Evolutionary conservation across 2,888 invertebrate genomes (phyloP).

Genomic region (Lordiphosa fenestrarum): DNA sequence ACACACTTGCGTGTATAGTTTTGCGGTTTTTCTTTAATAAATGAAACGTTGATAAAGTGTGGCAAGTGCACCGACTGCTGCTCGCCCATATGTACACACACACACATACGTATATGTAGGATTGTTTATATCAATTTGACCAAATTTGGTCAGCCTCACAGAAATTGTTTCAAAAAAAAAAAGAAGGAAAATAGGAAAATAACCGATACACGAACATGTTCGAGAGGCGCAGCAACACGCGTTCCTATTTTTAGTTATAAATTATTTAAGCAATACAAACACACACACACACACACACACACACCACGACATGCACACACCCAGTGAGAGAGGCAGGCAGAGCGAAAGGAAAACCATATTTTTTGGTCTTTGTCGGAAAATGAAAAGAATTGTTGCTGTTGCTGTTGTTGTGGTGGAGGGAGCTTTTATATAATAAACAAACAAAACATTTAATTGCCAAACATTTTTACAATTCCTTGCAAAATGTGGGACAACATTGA

Average conservation of each 20-base stretch:
- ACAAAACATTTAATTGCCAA: slow-evolving; percentile 29
- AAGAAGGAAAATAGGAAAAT: slow-evolving; percentile 5
- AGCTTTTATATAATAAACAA: neutral
- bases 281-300: slow-evolving; percentile 14
- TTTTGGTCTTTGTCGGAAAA: slow-evolving; percentile 1
- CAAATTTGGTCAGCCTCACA: slow-evolving; percentile 63
- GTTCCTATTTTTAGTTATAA: slow-evolving; percentile 73
- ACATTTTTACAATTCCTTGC: slow-evolving; percentile 28
- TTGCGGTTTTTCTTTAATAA: neutral
- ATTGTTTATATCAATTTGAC: slow-evolving; percentile 65
- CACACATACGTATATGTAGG: no score
- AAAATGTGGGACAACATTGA: slow-evolving; percentile 29
- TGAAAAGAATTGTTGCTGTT: slow-evolving; percentile 12
- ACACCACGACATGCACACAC: neutral
- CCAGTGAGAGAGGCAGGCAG: slow-evolving; percentile 1
- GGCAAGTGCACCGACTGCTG: neutral
- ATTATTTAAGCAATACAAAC: slow-evolving; percentile 52
- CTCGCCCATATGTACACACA: no score
- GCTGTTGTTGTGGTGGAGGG: slow-evolving; percentile 4
- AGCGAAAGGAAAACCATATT: slow-evolving; percentile 18
- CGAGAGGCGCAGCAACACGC: slow-evolving; percentile 50
- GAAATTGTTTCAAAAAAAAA: slow-evolving; percentile 34
- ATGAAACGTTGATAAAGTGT: slow-evolving; percentile 9
- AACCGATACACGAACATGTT: slow-evolving; percentile 38
- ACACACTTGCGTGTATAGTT: neutral